Base-by-base conservation (phyloP, 2,797 vertebrate genomes). In the Emys orbicularis region DNA sequence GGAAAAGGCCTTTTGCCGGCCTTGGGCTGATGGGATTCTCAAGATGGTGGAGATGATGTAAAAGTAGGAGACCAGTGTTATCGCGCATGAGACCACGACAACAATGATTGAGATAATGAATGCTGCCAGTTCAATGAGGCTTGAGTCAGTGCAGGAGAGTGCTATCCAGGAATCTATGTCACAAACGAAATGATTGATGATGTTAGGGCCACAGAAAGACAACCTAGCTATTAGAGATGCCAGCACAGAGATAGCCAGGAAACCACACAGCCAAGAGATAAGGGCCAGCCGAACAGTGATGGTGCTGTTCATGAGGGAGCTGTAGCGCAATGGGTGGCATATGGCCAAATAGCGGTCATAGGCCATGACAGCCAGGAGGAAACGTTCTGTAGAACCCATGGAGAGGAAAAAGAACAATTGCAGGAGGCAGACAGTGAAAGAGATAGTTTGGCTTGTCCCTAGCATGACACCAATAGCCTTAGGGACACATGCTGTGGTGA, bases 171-270 rank as follows among this genome's bases (percentile, higher is more conserved):
- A 93, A 2, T 72, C 80, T 12, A 94, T 92, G 27, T 97, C 97
- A 93, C 95, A 97, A 68, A 97, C 96, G 79, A 97, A 97, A 53
- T 96, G 95, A 10, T 93, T 76, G 59, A 96, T 95, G 23, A 57
- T 27, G 4, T 91, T 91, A 34, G 92, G 94, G 34, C 52, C 61
- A 81, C 94, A 92, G 49, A 96, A 95, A 6, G 91, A 92, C 2
- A 95, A 90, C 80, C 95, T 84, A 27, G 95, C 95, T 8, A 89
- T 65, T 72, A 97, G 25, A 72, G 44, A 79, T 5, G 96, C 87
- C 4, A 92, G 84, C 8, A 91, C 47, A 50, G 93, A 23, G 59
- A 96, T 77, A 50, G 86, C 87, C 34, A 93, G 90, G 47, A 97
- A 90, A 2, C 95, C 91, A 82, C 76, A 50, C 1, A 85, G 59